Conservation (phyloP, 2,797 vertebrate genomes). For the Dendrocincla fuliginosa region DNA sequence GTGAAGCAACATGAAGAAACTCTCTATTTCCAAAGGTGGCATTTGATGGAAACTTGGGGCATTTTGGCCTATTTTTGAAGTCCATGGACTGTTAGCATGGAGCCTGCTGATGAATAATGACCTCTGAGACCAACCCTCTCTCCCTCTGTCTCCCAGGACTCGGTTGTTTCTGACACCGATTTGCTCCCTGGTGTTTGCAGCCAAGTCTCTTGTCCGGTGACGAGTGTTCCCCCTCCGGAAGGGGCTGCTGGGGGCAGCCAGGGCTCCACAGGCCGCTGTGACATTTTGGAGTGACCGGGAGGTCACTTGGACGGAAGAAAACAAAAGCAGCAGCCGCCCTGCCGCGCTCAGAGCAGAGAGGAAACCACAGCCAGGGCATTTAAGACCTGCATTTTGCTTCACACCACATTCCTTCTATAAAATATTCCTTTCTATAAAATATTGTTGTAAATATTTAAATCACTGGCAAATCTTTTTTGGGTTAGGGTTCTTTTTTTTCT, state of each 20-base stretch:
- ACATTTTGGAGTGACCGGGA: slow-evolving; percentile 2
- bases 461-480: background rate
- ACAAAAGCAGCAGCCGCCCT: background rate
- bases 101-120: accelerated
- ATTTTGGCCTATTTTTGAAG: background rate
- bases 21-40: background rate
- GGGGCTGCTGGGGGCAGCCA: background rate
- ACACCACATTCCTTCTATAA: background rate
- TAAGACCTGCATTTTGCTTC: background rate
- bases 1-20: background rate
- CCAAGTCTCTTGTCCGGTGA: background rate
- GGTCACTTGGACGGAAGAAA: background rate
- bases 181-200: background rate
- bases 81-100: accelerated
- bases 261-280: background rate
- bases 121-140: background rate
- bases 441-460: background rate
- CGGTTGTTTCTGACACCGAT: accelerated
- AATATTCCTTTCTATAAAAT: background rate
- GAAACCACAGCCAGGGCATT: background rate
- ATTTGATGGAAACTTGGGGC: background rate
- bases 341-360: background rate
- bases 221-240: background rate
- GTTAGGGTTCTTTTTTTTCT: accelerated
- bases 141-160: background rate